phyloP scores from a whole-genome alignment of 2,113 vertebrate genomes.

The Camelus dromedarius region DNA sequence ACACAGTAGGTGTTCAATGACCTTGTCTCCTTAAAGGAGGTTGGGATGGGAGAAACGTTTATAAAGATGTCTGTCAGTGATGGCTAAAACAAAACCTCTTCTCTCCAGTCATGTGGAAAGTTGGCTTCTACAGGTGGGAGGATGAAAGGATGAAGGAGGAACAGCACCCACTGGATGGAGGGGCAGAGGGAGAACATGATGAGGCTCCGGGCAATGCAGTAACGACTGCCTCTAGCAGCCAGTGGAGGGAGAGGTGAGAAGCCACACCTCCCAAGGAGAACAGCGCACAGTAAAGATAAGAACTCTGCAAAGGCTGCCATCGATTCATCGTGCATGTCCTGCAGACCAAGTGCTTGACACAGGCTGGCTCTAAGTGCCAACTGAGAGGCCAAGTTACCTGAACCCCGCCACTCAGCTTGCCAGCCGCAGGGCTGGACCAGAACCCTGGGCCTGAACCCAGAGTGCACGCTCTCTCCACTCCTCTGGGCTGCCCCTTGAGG shows the following conservation, averaged over 20 bases:
- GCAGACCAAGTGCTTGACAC: background rate
- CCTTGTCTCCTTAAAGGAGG: background rate
- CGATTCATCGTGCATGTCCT: no score
- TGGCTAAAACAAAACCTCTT: background rate
- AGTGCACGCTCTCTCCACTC: background rate
- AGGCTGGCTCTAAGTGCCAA: background rate
- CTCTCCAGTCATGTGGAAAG: background rate
- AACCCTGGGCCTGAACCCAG: background rate
- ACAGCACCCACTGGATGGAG: background rate
- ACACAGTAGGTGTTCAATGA: background rate
- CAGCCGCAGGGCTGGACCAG: background rate
- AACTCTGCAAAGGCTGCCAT: background rate
- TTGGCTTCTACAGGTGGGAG: background rate
- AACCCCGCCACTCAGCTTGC: background rate
- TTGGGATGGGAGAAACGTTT: background rate
- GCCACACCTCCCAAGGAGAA: background rate
- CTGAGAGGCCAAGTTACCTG: background rate
- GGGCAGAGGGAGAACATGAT: background rate
- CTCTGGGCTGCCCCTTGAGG: accelerated
- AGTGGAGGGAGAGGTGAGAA: background rate
- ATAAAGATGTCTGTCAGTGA: background rate
- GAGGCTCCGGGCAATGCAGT: background rate
- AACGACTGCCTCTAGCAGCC: background rate
- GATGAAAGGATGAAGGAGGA: background rate
- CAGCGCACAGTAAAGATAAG: background rate